Base-by-base conservation (phyloP, 2,888 invertebrate genomes). In the Magallana nippona region DNA sequence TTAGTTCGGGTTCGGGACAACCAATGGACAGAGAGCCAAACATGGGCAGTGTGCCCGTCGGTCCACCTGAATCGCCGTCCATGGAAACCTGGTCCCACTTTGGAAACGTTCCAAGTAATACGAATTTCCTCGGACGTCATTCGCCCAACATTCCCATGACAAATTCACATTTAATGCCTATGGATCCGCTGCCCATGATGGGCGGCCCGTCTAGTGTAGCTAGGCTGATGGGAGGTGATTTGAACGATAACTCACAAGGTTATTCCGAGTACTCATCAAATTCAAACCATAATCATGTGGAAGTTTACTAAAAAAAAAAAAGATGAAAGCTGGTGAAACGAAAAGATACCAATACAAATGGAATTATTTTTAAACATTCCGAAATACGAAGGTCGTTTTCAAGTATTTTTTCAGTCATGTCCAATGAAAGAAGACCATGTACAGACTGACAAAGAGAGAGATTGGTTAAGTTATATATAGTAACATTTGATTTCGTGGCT, bases 201-300 rank as follows among this genome's bases (percentile, higher is more conserved):
- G 88, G 86, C 32, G 85, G 84, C 11, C 84, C 84, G 27, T 88
- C 87, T 1, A 87, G 88, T 81, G 88, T 88, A 56, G 87, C 90
- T 27, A 87, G 92, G 55, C 90, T 92, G 90, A 86, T 91, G 87
- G 89, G 89, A 44, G 86, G 90, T 81, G 92, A 91, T 60, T 87
- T 91, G 78, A 90, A 88, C 81, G 93, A 92, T 78, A 90, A 87
- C 84, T 86, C 88, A 55, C 88, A 89, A 83, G 89, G 90, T 55
- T 92, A 90, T 88, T 88, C 90, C 79, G 92, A 93, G 82, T 93
- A 92, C 83, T 90, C 92, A 27, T 90, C 89, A 71, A 88, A 89
- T 78, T 89, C 92, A 79, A 91, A 89, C 82, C 92, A 91, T 58
- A 92, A 89, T 79, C 93, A 93, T 86, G 93, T 93, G 81, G 93